Base-by-base conservation (phyloP, 2,113 vertebrate genomes). In the Himantopus leucocephalus region DNA sequence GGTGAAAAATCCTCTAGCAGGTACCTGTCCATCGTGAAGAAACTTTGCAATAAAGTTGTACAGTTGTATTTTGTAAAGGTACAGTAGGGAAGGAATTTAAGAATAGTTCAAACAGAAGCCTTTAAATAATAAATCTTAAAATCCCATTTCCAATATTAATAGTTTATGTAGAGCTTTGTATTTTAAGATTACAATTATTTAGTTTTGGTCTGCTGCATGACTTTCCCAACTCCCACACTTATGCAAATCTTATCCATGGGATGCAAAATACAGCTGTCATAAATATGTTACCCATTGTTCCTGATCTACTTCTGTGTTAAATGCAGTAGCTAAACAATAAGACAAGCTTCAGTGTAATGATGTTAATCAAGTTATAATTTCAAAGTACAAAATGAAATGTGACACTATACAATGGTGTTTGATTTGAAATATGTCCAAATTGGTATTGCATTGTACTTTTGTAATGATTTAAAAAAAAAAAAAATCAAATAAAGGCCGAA, bases 101-200 rank as follows among this genome's bases (percentile, higher is more conserved):
- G 68, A 90, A 52, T 68, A 43, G 14, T 78, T 95, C 67, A 75
- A 39, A 62, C 30, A 64, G 43, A 94, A 96, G 62, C 24, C 43
- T 91, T 95, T 91, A 82, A 92, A 88, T 81, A 94, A 91, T 50
- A 81, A 66, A 79, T 68, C 76, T 85, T 78, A 94, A 94, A 94
- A 95, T 87, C 90, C 50, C 14, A 68, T 88, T 96, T 90, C 30
- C 29, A 22, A 30, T 87, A 94, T 89, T 89, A 94, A 82, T 79
- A 45, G 39, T 66, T 93, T 91, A 56, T 81, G 20, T 35, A 85
- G 15, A 67, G 15, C 34, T 85, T 94, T 85, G n/a, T 59, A 89
- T 91, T 96, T 96, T 92, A 83, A 95, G 35, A 72, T 58, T 70
- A 37, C 12, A 10, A 90, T 89, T 94, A 93, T 89, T 96, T 95